Conservation (phyloP, 2,888 invertebrate genomes). For the Oscheius onirici region DNA sequence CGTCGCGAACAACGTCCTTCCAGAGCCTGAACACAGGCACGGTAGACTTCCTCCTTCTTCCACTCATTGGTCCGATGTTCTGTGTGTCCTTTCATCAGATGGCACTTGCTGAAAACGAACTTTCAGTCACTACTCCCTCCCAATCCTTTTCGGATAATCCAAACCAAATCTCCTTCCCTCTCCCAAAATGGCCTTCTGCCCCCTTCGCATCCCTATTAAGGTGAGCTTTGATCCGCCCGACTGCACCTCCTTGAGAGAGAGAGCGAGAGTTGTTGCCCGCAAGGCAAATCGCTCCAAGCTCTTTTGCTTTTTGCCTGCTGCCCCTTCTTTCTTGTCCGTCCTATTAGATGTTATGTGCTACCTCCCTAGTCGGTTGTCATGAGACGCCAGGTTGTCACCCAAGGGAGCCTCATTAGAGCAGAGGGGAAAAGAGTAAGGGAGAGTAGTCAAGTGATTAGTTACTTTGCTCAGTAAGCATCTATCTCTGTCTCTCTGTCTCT, state of each 20-base stretch:
- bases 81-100: conserved; percentile 58
- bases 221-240: conserved; percentile 11
- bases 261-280: background rate
- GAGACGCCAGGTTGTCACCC: too few species aligned
- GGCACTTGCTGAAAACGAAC: conserved; percentile 52
- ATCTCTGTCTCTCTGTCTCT: conserved; percentile 13
- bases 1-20: conserved; percentile 58
- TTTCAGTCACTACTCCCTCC: background rate
- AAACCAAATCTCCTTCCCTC: background rate
- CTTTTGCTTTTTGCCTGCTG: background rate
- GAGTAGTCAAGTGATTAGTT: too few species aligned
- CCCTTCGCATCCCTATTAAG: background rate
- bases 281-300: conserved; percentile 6
- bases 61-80: conserved; percentile 61
- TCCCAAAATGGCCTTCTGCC: background rate
- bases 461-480: background rate
- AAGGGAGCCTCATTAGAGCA: too few species aligned
- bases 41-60: conserved; percentile 55
- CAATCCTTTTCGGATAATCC: background rate
- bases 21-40: conserved; percentile 51
- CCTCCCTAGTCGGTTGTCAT: background rate
- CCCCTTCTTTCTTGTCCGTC: background rate
- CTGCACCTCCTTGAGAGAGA: background rate
- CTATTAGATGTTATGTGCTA: background rate
- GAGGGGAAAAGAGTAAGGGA: too few species aligned